phyloP scores from a whole-genome alignment of 2,797 vertebrate species.

The Silurus lanzhouensis region DNA sequence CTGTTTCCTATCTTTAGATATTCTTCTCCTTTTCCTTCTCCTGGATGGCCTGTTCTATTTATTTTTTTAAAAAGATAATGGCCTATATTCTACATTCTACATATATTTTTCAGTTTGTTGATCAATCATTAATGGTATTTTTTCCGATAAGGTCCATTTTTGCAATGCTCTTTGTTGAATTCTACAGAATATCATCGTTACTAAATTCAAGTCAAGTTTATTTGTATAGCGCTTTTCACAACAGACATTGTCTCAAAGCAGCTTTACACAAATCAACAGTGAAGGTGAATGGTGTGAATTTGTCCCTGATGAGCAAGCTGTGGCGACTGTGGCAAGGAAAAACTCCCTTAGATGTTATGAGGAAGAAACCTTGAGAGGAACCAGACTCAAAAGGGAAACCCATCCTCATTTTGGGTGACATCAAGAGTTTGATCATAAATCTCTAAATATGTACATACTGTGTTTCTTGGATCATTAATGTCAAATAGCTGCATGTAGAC shows the following conservation, averaged over 20 bases:
- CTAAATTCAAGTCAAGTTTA: too few species aligned
- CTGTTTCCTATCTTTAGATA: not conserved
- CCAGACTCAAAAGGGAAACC: too few species aligned
- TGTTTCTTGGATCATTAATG: not conserved
- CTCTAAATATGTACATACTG: not conserved
- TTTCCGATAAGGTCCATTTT: not conserved
- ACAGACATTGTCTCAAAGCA: too few species aligned
- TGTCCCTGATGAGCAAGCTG: too few species aligned
- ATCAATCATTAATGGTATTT: not conserved
- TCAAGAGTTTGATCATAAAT: too few species aligned
- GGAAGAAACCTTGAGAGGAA: too few species aligned
- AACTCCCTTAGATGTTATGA: too few species aligned
- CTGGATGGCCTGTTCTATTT: not conserved
- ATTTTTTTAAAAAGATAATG: not conserved
- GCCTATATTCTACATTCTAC: not conserved
- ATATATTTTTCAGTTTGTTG: not conserved
- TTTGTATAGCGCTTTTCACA: too few species aligned
- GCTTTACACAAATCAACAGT: too few species aligned
- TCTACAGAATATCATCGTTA: not conserved
- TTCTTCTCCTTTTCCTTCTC: not conserved
- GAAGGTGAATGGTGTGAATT: too few species aligned
- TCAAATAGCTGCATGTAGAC: slow-evolving; percentile 9
- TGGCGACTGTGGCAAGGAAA: too few species aligned
- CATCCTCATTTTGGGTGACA: too few species aligned
- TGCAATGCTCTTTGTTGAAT: not conserved